Percentiles rank a stretch among this genome's conserved stretches.
phyloP scores from a whole-genome alignment of 2,888 invertebrate genomes.

The Acanthosoma haemorrhoidale region DNA sequence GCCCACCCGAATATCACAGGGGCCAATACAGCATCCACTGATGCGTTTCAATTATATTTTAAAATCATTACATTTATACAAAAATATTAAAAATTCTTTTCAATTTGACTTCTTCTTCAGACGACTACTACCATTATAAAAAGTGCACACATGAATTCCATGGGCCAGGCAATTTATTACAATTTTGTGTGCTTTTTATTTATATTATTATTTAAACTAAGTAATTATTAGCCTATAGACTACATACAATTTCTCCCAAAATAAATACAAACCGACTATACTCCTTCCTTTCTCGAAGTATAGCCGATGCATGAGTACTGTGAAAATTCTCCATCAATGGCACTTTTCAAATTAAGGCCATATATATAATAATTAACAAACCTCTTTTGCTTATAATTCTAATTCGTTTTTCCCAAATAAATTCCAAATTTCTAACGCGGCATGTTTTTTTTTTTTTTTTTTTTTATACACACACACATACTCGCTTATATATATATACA shows the following conservation, averaged over 20 bases:
- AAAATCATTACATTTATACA: slow-evolving; percentile 32
- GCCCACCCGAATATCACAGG: slow-evolving; percentile 43
- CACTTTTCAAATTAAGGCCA: slow-evolving; percentile 21
- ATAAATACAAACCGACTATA: slow-evolving; percentile 27
- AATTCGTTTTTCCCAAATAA: not conserved
- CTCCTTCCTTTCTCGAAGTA: slow-evolving; percentile 21
- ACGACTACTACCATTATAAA: too few relatives aligned
- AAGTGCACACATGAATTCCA: slow-evolving; percentile 40
- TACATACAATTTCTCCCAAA: slow-evolving; percentile 23
- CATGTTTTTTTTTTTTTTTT: too few relatives aligned
- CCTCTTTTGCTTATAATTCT: too few relatives aligned
- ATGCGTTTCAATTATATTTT: slow-evolving; percentile 31
- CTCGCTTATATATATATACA: slow-evolving; percentile 1
- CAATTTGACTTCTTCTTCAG: slow-evolving; percentile 26
- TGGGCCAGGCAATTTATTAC: slow-evolving; percentile 39
- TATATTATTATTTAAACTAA: too few relatives aligned
- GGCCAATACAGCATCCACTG: slow-evolving; percentile 32
- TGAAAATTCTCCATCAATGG: slow-evolving; percentile 33
- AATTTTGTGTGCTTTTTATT: slow-evolving; percentile 29
- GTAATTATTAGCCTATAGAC: slow-evolving; percentile 22
- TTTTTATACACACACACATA: too few relatives aligned
- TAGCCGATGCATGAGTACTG: slow-evolving; percentile 27
- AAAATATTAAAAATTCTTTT: slow-evolving; percentile 33
- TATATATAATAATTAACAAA: not conserved
- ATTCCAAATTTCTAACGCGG: too few relatives aligned